Evolutionary conservation across 2,797 vertebrate genomes (phyloP).

Genomic region (Alfaro cultratus): DNA sequence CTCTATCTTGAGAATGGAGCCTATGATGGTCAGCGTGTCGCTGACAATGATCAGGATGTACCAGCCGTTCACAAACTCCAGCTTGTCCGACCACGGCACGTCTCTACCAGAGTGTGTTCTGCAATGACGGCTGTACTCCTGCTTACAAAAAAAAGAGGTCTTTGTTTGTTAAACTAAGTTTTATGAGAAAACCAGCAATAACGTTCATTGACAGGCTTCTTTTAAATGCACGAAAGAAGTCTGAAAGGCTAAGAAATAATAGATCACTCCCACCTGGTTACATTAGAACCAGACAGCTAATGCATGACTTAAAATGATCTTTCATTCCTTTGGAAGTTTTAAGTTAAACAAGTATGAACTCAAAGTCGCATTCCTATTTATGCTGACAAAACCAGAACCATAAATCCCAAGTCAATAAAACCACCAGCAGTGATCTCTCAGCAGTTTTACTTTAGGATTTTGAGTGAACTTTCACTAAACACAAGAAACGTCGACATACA

Average conservation of each 20-base stretch:
- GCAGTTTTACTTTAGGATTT: neutral
- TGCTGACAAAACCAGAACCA: neutral
- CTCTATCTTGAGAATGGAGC: constrained; percentile 93
- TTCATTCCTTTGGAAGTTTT: neutral
- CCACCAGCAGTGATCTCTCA: neutral
- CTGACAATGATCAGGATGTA: constrained; percentile 92
- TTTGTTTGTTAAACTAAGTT: neutral
- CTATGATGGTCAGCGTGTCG: constrained; percentile 87
- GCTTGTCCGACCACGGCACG: constrained; percentile 84
- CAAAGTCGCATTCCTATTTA: neutral
- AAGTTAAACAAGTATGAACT: neutral
- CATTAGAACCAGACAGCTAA: neutral
- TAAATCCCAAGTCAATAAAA: neutral
- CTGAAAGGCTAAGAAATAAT: neutral
- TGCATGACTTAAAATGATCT: neutral
- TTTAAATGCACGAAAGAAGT: neutral
- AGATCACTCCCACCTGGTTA: neutral
- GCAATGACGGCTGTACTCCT: constrained; percentile 89
- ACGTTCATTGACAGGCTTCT: neutral
- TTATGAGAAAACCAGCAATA: neutral
- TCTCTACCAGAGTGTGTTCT: constrained; percentile 75
- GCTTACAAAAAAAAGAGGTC: neutral
- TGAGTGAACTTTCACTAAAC: neutral
- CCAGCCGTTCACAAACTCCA: constrained; percentile 95
- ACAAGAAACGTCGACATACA: neutral